Evolutionary conservation across 2,113 vertebrate species (phyloP), one percentile per base, ranked within the genome.

Genomic region (Dolichallabes microphthalmus): DNA sequence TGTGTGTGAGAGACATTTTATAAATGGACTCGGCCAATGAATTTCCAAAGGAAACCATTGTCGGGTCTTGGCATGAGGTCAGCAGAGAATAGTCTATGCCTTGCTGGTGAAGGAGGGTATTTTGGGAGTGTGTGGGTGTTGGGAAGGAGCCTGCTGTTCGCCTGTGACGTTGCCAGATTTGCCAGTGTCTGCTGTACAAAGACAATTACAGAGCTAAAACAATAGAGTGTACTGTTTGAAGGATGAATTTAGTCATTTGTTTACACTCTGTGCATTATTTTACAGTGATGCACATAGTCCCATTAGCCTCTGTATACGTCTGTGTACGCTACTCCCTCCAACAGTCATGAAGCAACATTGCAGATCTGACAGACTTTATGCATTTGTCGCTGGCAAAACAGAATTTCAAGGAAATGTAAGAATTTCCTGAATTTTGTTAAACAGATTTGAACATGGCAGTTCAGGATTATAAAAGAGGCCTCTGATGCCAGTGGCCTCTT

Each of bases 141-240:
- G 71, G 20, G 27, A 66, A 17, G 25, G 69, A 20, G 53, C n/a
- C 57, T 77, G 77, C 77, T 69, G 63, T 35, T 86, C 32, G 73
- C 35, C 74, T 80, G 86, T 83, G 58, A 63, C 27, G 53, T 32
- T 81, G 77, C 81, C 86, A 86, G 81, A 84, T 76, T 58, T 32
- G 19, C 35, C 30, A 61, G 64, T 55, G 30, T 61, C 58, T 80
- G 63, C 69, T 64, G 68, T 55, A 80, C 58, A 86, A 82, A 78
- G 80, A 22, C 25, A 0, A 27, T 52, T 27, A 68, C 75, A 84
- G 60, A 52, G 58, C 30, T 20, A 45, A 61, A 76, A 86, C 82
- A 86, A 84, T 78, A n/a, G n/a, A 5, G n/a, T 27, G 30, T 0
- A 80, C 57, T 82, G 55, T 83, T 75, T 71, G 19, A 57, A 30